A percentile compares a stretch with the other conserved stretches of the same genome.
Evolutionary conservation across 2,888 invertebrate genomes (phyloP).

Genomic region (Andrena flavipes): DNA sequence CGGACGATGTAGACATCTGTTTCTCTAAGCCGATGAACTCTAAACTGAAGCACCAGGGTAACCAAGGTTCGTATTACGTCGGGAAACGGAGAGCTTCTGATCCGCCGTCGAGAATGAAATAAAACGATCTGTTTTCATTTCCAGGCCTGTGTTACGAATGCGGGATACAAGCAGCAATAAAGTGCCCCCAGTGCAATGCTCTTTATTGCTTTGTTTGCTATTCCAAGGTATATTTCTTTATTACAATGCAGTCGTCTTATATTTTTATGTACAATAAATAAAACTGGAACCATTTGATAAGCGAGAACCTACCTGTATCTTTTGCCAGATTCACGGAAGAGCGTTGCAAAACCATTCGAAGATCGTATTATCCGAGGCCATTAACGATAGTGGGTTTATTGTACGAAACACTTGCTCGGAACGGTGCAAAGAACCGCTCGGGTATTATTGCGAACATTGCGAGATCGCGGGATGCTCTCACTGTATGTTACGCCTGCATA

Average conservation of each 20-base stretch:
- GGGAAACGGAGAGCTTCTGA: no score
- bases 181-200: constrained; percentile 76
- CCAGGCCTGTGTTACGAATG: constrained; percentile 79
- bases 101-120: not conserved
- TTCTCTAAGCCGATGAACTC: constrained; percentile 35
- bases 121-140: constrained; percentile 39
- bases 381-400: not conserved
- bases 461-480: constrained; percentile 82
- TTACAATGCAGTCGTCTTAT: constrained; percentile 1
- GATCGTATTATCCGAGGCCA: constrained; percentile 28
- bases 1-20: constrained; percentile 67
- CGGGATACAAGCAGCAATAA: constrained; percentile 66
- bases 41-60: constrained; percentile 10
- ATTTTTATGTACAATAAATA: constrained; percentile 21
- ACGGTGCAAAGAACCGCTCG: constrained; percentile 70
- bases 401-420: constrained; percentile 72
- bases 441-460: constrained; percentile 84
- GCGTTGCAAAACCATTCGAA: constrained; percentile 79
- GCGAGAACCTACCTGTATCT: constrained; percentile 17
- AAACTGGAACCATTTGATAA: not conserved
- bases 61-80: constrained; percentile 46
- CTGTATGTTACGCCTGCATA: constrained; percentile 83
- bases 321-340: constrained; percentile 81
- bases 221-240: constrained; percentile 73
- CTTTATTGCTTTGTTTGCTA: constrained; percentile 78